Evolutionary conservation across 2,113 vertebrate species (phyloP).

Genomic region (Proterorhinus semilunaris): DNA sequence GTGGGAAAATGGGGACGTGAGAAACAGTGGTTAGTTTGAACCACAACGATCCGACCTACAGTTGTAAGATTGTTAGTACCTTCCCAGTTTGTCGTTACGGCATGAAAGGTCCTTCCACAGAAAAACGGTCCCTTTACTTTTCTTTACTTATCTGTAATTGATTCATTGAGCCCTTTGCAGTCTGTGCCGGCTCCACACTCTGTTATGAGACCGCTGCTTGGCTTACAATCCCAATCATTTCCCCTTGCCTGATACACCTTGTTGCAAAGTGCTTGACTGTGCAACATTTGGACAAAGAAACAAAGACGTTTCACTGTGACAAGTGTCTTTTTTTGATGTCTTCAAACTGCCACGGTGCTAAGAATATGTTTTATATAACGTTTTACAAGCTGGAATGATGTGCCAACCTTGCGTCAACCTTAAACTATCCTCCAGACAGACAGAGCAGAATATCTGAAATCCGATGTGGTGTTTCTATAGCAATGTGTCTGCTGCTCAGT

Average conservation of each 20-base stretch:
- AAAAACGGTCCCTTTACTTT: not conserved
- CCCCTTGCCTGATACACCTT: conserved; percentile 9
- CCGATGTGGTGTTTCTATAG: conserved; percentile 6
- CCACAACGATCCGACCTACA: too few relatives aligned
- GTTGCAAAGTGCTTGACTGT: conserved; percentile 34
- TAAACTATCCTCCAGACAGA: not conserved
- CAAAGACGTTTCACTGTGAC: conserved; percentile 24
- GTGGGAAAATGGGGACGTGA: too few relatives aligned
- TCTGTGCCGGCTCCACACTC: conserved; percentile 29
- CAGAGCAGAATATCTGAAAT: conserved; percentile 6
- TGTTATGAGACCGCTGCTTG: conserved; percentile 30
- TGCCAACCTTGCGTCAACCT: conserved; percentile 38
- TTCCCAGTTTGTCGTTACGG: not conserved
- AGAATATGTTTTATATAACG: conserved; percentile 17
- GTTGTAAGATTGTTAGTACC: conserved; percentile 7
- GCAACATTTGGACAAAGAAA: conserved; percentile 23
- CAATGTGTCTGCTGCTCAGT: conserved; percentile 21
- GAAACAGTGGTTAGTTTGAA: too few relatives aligned
- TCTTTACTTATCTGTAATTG: conserved; percentile 5
- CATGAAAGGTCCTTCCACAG: not conserved
- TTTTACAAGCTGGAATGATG: conserved; percentile 44
- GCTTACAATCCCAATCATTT: conserved; percentile 23
- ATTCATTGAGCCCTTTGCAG: conserved; percentile 23
- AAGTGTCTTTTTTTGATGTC: not conserved
- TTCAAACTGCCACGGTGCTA: conserved; percentile 9